Evolutionary conservation across 2,888 invertebrate species (phyloP).

Genomic region (Drosophila borealis): DNA sequence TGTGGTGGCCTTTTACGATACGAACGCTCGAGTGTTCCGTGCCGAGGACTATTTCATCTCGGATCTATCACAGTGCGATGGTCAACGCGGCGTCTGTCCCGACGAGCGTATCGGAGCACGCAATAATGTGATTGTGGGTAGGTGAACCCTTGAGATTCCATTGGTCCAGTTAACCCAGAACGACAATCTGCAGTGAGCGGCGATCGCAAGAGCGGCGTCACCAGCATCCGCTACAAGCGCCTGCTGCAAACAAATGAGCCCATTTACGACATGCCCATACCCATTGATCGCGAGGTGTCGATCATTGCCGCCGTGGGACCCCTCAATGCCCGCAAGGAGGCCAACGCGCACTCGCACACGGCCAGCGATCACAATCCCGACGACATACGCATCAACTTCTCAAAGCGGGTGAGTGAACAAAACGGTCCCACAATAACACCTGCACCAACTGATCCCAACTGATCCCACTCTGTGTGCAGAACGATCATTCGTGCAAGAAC

Average conservation of each 20-base stretch:
- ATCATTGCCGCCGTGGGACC: slow-evolving; percentile 96
- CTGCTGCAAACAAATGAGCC: slow-evolving; percentile 92
- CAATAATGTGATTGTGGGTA: slow-evolving; percentile 90
- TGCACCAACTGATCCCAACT: background rate
- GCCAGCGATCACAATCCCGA: slow-evolving; percentile 84
- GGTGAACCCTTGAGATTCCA: slow-evolving; percentile 23
- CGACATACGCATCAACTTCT: slow-evolving; percentile 93
- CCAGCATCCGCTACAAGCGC: slow-evolving; percentile 91
- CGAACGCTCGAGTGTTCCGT: slow-evolving; percentile 87
- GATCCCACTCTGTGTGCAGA: slow-evolving; percentile 82
- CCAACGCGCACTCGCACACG: slow-evolving; percentile 91
- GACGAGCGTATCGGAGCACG: slow-evolving; percentile 92
- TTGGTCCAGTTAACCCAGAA: background rate
- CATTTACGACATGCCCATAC: slow-evolving; percentile 89
- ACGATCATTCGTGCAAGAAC: slow-evolving; percentile 90
- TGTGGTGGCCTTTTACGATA: slow-evolving; percentile 91
- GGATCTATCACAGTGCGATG: slow-evolving; percentile 92
- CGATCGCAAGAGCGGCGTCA: slow-evolving; percentile 91
- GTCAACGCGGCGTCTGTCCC: slow-evolving; percentile 93
- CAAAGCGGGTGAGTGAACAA: slow-evolving; percentile 85
- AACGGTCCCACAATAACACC: background rate
- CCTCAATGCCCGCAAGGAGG: slow-evolving; percentile 91
- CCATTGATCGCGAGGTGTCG: slow-evolving; percentile 89
- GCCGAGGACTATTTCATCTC: slow-evolving; percentile 95
- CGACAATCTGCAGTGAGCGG: slow-evolving; percentile 87